Evolutionary conservation across 2,797 vertebrate genomes (phyloP), one percentile per base, ranked within the genome.

Genomic region (Anabas testudineus): DNA sequence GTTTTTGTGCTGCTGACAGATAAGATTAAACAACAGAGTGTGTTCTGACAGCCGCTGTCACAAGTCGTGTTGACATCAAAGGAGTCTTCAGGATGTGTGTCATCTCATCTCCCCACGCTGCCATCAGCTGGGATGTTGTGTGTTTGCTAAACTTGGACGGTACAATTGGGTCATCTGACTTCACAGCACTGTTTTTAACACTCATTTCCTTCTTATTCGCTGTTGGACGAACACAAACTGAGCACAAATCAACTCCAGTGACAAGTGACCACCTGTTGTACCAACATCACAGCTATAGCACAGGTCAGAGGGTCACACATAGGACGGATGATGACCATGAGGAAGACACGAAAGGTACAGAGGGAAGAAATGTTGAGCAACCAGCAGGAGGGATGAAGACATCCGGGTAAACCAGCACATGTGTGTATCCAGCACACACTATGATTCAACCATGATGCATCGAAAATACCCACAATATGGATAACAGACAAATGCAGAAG

Each of bases 191-290:
- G 55, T 41, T 49, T 28, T 36, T 49, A 24, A 57, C 54, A 46
- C n/a, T 19, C 59, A 61, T 57, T 74, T 41, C 41, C 43, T 30
- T 49, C 21, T 53, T 10, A 16, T 55, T 34, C 14, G 22, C 48
- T 39, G 7, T 32, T 32, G 30, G 30, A 32, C 66, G 62, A 81
- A 73, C 69, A 70, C 78, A 55, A n/a, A n/a, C 73, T 67, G 46
- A 46, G 43, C 41, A 18, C 58, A 34, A 19, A 15, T 36, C 37
- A 37, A 55, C 66, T 37, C 46, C 22, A 41, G 54, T 30, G 59
- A 52, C 81, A 57, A 74, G 62, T 41, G 34, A 56, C 78, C 73
- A 80, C 82, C 81, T 86, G 88, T 64, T 71, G 84, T 19, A 51
- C 47, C 16, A 19, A 64, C 68, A 65, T 84, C 87, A 55, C 80